Conservation (phyloP, 2,888 invertebrate species). For the Drosophila hamatofila region DNA sequence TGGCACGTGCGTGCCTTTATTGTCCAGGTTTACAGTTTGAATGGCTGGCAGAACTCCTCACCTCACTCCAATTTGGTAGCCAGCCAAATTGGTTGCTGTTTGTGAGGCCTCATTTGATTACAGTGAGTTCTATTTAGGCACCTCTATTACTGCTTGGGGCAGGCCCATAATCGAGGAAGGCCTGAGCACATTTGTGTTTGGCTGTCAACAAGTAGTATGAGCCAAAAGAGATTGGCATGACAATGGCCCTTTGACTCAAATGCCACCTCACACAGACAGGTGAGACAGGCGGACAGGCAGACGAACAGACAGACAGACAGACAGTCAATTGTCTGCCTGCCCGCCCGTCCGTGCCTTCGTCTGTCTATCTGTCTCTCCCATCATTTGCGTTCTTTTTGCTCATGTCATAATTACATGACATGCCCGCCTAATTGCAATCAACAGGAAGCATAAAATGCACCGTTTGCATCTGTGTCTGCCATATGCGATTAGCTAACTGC, state of each 20-base stretch:
- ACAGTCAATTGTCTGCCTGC: slow-evolving; percentile 11
- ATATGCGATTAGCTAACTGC: slow-evolving; percentile 31
- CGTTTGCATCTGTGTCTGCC: slow-evolving; percentile 45
- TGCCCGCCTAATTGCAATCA: slow-evolving; percentile 63
- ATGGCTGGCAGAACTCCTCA: slow-evolving; percentile 40
- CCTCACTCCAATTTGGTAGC: slow-evolving; percentile 36
- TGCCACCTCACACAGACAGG: slow-evolving; percentile 39
- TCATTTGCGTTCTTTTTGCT: slow-evolving; percentile 55
- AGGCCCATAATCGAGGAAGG: slow-evolving; percentile 39
- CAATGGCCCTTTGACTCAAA: slow-evolving; percentile 46
- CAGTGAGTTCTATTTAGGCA: slow-evolving; percentile 18
- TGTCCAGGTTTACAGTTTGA: slow-evolving; percentile 31
- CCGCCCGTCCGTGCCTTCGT: background rate
- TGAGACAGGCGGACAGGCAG: slow-evolving; percentile 10
- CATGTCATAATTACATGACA: slow-evolving; percentile 66
- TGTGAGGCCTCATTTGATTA: slow-evolving; percentile 39
- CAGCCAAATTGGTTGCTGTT: slow-evolving; percentile 36
- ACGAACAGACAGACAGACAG: slow-evolving; percentile 11
- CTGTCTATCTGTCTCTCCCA: slow-evolving; percentile 17
- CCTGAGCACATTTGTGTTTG: slow-evolving; percentile 26
- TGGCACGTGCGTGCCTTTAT: slow-evolving; percentile 49
- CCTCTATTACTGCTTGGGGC: background rate
- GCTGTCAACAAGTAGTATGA: slow-evolving; percentile 24
- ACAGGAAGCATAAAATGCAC: slow-evolving; percentile 59
- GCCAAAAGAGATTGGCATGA: slow-evolving; percentile 32